Evolutionary conservation across 64 coral and sea anemone genomes (phyloP), one percentile per base, ranked within the genome.

Genomic region (Dendronephthya gigantea): DNA sequence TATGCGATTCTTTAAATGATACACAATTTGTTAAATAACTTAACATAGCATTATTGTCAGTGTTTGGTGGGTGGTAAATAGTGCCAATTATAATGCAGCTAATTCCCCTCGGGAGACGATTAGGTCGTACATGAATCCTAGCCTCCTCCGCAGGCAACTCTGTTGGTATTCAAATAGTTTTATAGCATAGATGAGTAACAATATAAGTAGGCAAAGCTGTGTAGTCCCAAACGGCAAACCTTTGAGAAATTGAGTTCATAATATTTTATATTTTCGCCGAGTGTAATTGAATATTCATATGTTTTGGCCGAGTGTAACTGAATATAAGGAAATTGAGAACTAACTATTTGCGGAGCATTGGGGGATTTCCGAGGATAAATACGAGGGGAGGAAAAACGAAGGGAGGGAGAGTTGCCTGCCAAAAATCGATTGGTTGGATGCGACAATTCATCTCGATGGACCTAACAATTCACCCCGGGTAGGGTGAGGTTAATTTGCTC

Each of bases 21-120:
- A n/a, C n/a, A n/a, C n/a, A n/a, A n/a, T n/a, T n/a, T n/a, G n/a
- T n/a, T n/a, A n/a, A n/a, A n/a, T n/a, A n/a, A n/a, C n/a, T n/a
- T n/a, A n/a, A n/a, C n/a, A n/a, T n/a, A n/a, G 13, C 50, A 16
- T 52, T 52, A 52, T 52, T 12, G 13, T 1, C 50, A 52, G 9
- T 40, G 23, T 85, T 90, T 33, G 81, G 85, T 31, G 89, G 32
- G 91, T 83, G 25, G 87, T 92, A 49, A 25, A 33, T 9, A 76
- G 76, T 37, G 87, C 85, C 62, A 47, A 89, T 29, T 92, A 88
- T 59, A n/a, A n/a, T n/a, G 56, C 86, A 76, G 81, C 84, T 12
- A 89, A 89, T 37, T 90, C n/a, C n/a, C n/a, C n/a, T n/a, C n/a
- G 88, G 88, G 88, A 90, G 41, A 45, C 11, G 41, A 66, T 30